Conservation (phyloP, 1,140 invertebrate species). For the Tenebrio molitor region DNA sequence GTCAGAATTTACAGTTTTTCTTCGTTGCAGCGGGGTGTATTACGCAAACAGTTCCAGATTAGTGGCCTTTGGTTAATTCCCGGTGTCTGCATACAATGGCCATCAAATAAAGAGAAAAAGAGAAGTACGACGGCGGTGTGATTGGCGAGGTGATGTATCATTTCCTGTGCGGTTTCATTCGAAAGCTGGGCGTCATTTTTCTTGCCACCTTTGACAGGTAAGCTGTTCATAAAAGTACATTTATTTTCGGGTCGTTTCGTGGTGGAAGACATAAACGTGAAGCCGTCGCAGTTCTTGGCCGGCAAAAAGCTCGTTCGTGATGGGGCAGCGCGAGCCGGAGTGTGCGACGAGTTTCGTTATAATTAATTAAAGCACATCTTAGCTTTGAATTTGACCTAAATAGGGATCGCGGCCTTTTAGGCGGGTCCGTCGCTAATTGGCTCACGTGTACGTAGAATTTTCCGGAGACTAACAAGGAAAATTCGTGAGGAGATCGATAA, state of each 20-base stretch:
- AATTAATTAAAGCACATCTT: conserved; percentile 20
- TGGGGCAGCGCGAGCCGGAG: too few species aligned
- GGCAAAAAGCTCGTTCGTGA: neutral
- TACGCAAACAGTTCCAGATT: too few species aligned
- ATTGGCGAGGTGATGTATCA: conserved; percentile 19
- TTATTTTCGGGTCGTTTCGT: too few species aligned
- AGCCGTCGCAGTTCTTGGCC: too few species aligned
- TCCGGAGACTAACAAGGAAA: neutral
- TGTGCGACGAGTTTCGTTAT: conserved; percentile 3
- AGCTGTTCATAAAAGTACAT: conserved; percentile 4
- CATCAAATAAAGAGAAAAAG: too few species aligned
- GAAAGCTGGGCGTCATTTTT: conserved; percentile 20
- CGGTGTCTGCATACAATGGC: too few species aligned
- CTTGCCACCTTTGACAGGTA: conserved; percentile 18
- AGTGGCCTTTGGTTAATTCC: too few species aligned
- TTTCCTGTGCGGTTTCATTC: conserved; percentile 26
- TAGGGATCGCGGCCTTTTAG: neutral
- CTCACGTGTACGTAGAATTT: conserved; percentile 1
- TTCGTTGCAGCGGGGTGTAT: too few species aligned
- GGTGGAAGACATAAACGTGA: too few species aligned
- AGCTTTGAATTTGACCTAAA: conserved; percentile 10
- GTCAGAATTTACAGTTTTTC: too few species aligned
- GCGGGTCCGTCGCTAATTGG: conserved; percentile 2
- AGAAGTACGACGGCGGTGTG: too few species aligned
- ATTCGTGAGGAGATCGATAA: neutral